Evolutionary conservation across 2,797 vertebrate genomes (phyloP), one percentile per base, ranked within the genome.

Genomic region (Hyperoplus lanceolatus): DNA sequence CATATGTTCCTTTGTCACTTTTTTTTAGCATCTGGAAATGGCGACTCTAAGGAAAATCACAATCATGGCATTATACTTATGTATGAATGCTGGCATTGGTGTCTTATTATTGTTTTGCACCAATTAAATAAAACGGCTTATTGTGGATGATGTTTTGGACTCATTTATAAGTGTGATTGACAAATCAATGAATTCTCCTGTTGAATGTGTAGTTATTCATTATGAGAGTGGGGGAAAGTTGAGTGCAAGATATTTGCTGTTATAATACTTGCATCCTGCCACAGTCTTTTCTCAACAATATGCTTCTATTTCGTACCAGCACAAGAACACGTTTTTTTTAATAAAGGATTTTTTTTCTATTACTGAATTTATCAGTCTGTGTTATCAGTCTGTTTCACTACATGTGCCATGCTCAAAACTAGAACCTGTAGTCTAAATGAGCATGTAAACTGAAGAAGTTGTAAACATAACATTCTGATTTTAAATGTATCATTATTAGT

Each of bases 51-150:
- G 61, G 72, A 84, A 64, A 70, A 79, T 66, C 74, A 88, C 73
- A 87, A 77, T 87, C 73, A 81, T 83, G 84, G 75, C 83, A 82
- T 90, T 84, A 85, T 87, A 87, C 79, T 72, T 80, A 9, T 84
- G 86, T 91, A 88, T 90, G 65, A 83, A 88, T 91, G 80, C 85
- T 86, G 77, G 53, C 73, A 81, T 84, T 84, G 77, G 73, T 91
- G 79, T 88, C 77, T 56, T 90, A 75, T 90, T 89, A 85, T 85
- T 91, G 74, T 92, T 77, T 89, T 89, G 77, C 87, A 91, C 87
- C 89, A 89, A 85, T 80, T 91, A 61, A 93, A 93, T 90, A 89
- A 94, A 94, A 88, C 83, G 80, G 75, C 84, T 88, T 92, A 91
- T 91, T 91, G 82, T 77, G 53, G 80, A 75, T 75, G n/a, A 77